phyloP scores from a whole-genome alignment of 1,140 invertebrate species.

The Tetranychus urticae region DNA sequence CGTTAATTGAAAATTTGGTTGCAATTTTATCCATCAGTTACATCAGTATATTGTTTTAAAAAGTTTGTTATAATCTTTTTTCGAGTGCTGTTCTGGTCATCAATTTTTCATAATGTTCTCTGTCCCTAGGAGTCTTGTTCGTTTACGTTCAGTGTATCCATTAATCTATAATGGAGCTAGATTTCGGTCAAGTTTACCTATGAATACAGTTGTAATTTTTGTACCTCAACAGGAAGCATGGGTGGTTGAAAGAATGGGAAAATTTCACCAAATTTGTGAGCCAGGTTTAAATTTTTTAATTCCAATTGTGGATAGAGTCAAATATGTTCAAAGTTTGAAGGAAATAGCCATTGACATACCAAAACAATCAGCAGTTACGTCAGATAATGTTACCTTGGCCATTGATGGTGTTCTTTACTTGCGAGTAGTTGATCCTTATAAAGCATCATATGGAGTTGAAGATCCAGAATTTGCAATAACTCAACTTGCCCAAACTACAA shows the following conservation, averaged over 20 bases:
- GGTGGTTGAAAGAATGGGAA: conserved; percentile 96
- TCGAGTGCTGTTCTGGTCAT: no score
- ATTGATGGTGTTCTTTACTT: conserved; percentile 96
- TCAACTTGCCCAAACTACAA: conserved; percentile 94
- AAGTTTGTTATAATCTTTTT: no score
- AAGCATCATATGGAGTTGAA: conserved; percentile 92
- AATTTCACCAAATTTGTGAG: conserved; percentile 54
- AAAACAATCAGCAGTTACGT: conserved; percentile 87
- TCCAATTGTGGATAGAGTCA: conserved; percentile 75
- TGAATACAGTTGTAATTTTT: conserved; percentile 88
- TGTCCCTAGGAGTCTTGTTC: no score
- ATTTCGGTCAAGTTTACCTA: conserved; percentile 24
- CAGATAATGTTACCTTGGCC: conserved; percentile 81
- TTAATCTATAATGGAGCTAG: neutral
- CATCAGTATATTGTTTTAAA: no score
- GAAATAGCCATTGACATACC: conserved; percentile 99
- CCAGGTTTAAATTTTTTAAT: conserved; percentile 69
- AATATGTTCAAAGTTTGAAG: conserved; percentile 95
- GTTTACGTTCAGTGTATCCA: no score
- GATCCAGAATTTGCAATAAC: conserved; percentile 98
- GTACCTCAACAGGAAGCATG: conserved; percentile 94
- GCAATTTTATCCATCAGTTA: no score
- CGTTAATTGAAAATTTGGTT: no score
- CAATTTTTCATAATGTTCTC: no score
- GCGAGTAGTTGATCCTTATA: conserved; percentile 74